Percentiles rank a stretch among this genome's conserved stretches.
Evolutionary conservation across 1,140 invertebrate genomes (phyloP).

Genomic region (Lepidurus arcticus): DNA sequence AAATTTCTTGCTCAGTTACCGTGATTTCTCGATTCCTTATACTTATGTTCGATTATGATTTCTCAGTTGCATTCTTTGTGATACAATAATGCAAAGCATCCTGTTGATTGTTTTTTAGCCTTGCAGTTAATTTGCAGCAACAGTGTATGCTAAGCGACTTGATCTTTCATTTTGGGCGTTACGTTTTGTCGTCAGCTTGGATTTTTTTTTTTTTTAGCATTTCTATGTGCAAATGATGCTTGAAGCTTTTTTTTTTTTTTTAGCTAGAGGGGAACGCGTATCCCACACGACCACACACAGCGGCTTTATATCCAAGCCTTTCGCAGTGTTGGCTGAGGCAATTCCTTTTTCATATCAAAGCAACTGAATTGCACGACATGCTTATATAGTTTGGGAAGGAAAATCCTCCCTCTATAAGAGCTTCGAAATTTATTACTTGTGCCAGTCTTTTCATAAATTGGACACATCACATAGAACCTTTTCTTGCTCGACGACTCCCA

Average conservation of each 20-base stretch:
- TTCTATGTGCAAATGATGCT: background rate
- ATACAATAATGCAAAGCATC: too few relatives aligned
- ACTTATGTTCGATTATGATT: background rate
- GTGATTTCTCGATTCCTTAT: background rate
- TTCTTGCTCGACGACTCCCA: background rate
- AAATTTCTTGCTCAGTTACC: too few relatives aligned
- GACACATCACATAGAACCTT: background rate
- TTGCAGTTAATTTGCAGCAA: too few relatives aligned
- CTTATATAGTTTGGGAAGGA: background rate
- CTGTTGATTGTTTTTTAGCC: too few relatives aligned
- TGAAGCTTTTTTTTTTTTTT: background rate
- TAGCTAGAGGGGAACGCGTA: background rate
- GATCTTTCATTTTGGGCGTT: background rate
- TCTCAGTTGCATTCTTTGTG: background rate
- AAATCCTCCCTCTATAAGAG: background rate
- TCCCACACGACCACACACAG: slow-evolving; percentile 4
- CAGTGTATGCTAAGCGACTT: too few relatives aligned
- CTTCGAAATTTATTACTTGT: background rate
- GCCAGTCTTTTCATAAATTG: slow-evolving; percentile 19
- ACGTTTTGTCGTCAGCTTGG: background rate
- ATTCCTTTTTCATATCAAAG: slow-evolving; percentile 20
- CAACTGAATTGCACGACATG: background rate
- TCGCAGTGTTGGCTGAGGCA: background rate
- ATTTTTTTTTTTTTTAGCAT: background rate
- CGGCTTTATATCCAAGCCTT: background rate